Evolutionary conservation across 2,113 vertebrate genomes (phyloP).

Genomic region (Panthera leo): DNA sequence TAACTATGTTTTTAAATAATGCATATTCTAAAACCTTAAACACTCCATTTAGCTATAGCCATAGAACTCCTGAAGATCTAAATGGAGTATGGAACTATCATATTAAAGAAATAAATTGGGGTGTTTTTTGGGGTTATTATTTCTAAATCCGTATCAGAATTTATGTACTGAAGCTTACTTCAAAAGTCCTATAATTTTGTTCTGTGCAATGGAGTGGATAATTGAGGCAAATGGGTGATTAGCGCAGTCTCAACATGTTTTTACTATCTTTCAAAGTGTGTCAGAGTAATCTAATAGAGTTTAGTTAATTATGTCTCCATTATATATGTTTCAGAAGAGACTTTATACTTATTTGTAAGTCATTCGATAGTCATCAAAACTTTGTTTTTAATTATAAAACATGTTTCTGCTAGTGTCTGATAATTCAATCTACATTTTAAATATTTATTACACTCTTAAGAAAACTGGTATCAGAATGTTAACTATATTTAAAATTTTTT

Average conservation of each 20-base stretch:
- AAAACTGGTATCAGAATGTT: not conserved
- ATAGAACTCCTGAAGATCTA: not conserved
- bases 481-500: not conserved
- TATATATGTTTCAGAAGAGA: not conserved
- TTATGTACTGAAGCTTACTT: not conserved
- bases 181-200: constrained; percentile 17
- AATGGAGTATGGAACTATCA: not conserved
- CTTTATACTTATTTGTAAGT: not conserved
- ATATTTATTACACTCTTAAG: not conserved
- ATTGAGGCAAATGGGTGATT: constrained; percentile 42
- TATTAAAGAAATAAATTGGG: not conserved
- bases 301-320: not conserved
- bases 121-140: not conserved
- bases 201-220: not conserved
- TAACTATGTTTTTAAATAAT: not conserved
- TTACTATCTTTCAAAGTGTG: not conserved
- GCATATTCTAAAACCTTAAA: not conserved
- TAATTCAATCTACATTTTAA: not conserved
- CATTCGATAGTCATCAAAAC: not conserved
- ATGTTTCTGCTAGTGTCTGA: not conserved
- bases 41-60: not conserved
- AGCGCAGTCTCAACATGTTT: not conserved
- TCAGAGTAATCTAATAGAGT: not conserved
- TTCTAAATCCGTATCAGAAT: constrained; percentile 34
- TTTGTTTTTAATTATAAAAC: not conserved